phyloP scores from a whole-genome alignment of 2,113 vertebrate species.

The Psittacula cyanocephala region DNA sequence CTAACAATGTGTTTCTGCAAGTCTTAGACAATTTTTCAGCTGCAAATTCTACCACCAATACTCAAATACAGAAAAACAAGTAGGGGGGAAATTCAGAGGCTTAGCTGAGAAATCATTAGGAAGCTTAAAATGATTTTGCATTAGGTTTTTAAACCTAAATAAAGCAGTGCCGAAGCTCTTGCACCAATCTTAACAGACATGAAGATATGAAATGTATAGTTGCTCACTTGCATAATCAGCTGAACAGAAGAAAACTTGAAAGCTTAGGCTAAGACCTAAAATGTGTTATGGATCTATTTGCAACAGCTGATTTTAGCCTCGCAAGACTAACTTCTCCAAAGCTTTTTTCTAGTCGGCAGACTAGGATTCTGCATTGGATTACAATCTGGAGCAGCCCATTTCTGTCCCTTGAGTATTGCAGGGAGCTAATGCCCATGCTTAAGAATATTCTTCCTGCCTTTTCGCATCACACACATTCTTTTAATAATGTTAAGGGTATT shows the following conservation, averaged over 20 bases:
- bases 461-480: neutral
- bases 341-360: neutral
- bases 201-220: neutral
- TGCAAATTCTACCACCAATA: neutral
- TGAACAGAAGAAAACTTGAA: neutral
- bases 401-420: neutral
- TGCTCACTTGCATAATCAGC: neutral
- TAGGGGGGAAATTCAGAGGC: neutral
- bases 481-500: neutral
- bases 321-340: neutral
- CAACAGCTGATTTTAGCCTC: neutral
- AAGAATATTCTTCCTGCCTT: neutral
- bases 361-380: neutral
- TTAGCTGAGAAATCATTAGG: neutral
- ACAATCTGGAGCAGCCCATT: neutral
- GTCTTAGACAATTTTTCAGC: neutral
- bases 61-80: neutral
- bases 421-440: neutral
- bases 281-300: neutral
- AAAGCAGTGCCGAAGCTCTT: neutral
- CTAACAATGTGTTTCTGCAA: neutral
- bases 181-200: neutral
- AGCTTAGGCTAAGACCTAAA: neutral
- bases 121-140: neutral
- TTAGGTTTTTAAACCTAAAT: neutral